phyloP scores from a whole-genome alignment of 2,113 vertebrate species.

The Hyperopisus bebe region DNA sequence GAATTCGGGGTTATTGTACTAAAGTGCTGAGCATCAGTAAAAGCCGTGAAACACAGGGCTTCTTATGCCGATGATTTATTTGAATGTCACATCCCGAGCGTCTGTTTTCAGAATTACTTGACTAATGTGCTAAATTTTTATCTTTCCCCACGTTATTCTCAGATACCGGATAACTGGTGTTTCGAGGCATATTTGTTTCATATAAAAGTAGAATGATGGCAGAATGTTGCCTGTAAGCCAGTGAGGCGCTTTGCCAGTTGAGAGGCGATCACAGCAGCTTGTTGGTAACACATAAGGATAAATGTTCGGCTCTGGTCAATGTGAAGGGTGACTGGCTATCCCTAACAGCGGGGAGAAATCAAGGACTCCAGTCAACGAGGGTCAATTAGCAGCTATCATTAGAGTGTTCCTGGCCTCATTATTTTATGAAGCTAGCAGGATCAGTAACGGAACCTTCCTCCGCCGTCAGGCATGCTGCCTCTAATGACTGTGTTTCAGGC shows the following conservation, averaged over 20 bases:
- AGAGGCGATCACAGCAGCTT: not conserved
- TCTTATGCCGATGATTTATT: not conserved
- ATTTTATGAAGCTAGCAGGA: not conserved
- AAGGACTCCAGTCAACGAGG: not conserved
- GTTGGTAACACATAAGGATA: not conserved
- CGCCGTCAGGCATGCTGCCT: not conserved
- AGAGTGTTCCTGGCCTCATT: not conserved
- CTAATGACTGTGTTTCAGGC: not conserved
- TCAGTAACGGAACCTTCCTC: not conserved
- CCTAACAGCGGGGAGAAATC: not conserved
- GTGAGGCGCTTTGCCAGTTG: not conserved
- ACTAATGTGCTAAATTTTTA: not conserved
- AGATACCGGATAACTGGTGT: not conserved
- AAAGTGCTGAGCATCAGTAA: not conserved
- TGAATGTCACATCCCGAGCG: not conserved
- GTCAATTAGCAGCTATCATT: not conserved
- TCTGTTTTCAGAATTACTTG: not conserved
- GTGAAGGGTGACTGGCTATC: not conserved
- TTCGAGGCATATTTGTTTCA: not conserved
- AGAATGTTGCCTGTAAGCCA: not conserved
- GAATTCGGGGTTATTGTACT: not conserved
- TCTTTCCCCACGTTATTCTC: not conserved
- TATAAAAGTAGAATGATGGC: not conserved
- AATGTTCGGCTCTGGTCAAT: not conserved
- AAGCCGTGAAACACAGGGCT: not conserved